Evolutionary conservation across 2,797 vertebrate species (phyloP), one percentile per base, ranked within the genome.

Genomic region (Allobates femoralis): DNA sequence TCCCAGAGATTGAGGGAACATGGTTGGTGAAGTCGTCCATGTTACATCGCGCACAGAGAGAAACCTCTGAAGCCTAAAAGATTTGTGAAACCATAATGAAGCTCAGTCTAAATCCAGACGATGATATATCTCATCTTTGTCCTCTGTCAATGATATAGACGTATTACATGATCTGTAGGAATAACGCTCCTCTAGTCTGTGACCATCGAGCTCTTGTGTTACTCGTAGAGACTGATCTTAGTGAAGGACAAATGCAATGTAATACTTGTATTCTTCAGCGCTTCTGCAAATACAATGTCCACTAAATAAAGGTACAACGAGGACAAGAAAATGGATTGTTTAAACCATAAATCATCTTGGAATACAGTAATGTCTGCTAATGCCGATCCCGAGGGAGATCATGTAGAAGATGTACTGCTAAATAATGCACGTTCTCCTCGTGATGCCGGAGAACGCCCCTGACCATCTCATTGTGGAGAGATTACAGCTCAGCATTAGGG

Each of bases 371-470:
- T 41, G 69, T 7, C 26, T 69, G 66, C 32, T 34, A 67, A 34
- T 67, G 30, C 18, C 0, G 5, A 69, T 41, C 67, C 32, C 3
- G 18, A 41, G 21, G 37, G 67, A 69, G 67, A 10, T 69, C 32
- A 69, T 23, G 34, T 69, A 67, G 64, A 64, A 67, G 64, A 69
- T 37, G 30, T 32, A 69, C 67, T 69, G 83, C 50, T 84, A 77
- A 84, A 84, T 84, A 77, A 77, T 78, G 83, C 55, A 84, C 58
- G 26, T 32, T 53, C 37, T 50, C 41, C 71, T 37, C 37, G 15
- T 66, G 74, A 77, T 51, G 6, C 74, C 77, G 34, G 11, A 53
- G 46, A 77, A 84, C 14, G 55, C 21, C 41, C 77, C 41, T 64
- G 51, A 53, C 62, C 19, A 30, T 67, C 37, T 76, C 41, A 46